Conservation (phyloP, 2,888 invertebrate species). For the Drosophila neotestacea region DNA sequence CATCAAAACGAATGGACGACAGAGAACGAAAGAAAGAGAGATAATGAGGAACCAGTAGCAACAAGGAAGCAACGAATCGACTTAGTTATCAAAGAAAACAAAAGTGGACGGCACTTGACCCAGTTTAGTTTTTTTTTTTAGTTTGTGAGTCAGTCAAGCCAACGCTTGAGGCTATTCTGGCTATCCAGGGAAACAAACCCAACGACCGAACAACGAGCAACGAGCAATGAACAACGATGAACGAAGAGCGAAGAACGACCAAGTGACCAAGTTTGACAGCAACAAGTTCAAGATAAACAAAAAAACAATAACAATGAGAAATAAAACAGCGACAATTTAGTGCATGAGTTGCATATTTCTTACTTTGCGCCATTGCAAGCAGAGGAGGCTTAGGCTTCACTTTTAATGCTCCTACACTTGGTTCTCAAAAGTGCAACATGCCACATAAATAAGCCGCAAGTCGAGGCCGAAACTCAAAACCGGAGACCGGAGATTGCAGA, state of each 20-base stretch:
- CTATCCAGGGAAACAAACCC: constrained; percentile 32
- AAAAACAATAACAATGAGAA: constrained; percentile 78
- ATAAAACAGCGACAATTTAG: constrained; percentile 80
- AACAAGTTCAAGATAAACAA: constrained; percentile 79
- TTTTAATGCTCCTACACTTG: constrained; percentile 59
- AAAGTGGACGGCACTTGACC: constrained; percentile 78
- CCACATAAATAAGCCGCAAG: constrained; percentile 73
- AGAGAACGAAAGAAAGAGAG: constrained; percentile 15
- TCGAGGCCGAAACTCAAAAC: constrained; percentile 25
- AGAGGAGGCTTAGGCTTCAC: constrained; percentile 40
- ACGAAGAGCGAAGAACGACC: constrained; percentile 39
- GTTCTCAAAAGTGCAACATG: constrained; percentile 70
- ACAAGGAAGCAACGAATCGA: constrained; percentile 54
- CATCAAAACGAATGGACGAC: constrained; percentile 14
- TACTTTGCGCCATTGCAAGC: background rate
- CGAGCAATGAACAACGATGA: too few relatives aligned
- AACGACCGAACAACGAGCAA: constrained; percentile 35
- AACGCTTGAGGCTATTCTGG: constrained; percentile 8
- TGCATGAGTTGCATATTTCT: constrained; percentile 78
- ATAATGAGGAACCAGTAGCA: constrained; percentile 44
- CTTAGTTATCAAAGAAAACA: constrained; percentile 77
- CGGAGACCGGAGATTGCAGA: constrained; percentile 21
- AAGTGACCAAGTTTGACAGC: constrained; percentile 79
- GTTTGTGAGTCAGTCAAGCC: background rate
- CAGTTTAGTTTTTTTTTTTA: constrained; percentile 19